Base-by-base conservation (phyloP, 2,113 vertebrate genomes). In the Planiliza haematocheilus region DNA sequence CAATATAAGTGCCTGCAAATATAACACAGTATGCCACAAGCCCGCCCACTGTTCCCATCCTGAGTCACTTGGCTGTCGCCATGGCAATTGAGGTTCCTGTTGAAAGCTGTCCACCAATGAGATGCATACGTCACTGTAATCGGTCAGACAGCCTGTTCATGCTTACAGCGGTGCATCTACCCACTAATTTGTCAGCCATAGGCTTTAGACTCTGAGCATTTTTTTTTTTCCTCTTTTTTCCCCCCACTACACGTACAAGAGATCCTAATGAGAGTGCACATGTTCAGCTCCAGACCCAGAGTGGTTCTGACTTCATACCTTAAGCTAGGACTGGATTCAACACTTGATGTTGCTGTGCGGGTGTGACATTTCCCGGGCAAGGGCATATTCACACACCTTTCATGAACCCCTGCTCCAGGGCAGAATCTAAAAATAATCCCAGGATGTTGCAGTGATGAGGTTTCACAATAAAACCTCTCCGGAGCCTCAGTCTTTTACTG, bases 311-410 rank as follows among this genome's bases (percentile, higher is more conserved):
- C 85, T 81, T 86, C 41, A 75, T 77, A 86, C 84, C 79, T 84
- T 75, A 83, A 85, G 86, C 85, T 49, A 84, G 67, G 62, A 60
- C 59, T 75, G 64, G 79, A 86, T 86, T 84, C 65, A 77, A 87
- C 80, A 82, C 83, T 81, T 59, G 62, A 74, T 83, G 72, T 61
- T 81, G 70, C n/a, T 62, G 77, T 57, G 59, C 58, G 50, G 55
- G 82, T 83, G 82, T 88, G 84, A 92, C 86, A 88, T 90, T 86
- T 89, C 70, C 66, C 10, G 63, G 17, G 70, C 73, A 70, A 79
- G 83, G 81, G 86, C 85, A 91, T 76, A 77, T 88, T 87, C 84
- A 75, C 80, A 85, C 79, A 88, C 81, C 84, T 90, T 86, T 84
- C 85, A 83, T 76, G 52, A 70, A 53, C 70, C 70, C 43, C 45